Evolutionary conservation across 2,797 vertebrate species (phyloP).

Genomic region (Cercopithecus diana): DNA sequence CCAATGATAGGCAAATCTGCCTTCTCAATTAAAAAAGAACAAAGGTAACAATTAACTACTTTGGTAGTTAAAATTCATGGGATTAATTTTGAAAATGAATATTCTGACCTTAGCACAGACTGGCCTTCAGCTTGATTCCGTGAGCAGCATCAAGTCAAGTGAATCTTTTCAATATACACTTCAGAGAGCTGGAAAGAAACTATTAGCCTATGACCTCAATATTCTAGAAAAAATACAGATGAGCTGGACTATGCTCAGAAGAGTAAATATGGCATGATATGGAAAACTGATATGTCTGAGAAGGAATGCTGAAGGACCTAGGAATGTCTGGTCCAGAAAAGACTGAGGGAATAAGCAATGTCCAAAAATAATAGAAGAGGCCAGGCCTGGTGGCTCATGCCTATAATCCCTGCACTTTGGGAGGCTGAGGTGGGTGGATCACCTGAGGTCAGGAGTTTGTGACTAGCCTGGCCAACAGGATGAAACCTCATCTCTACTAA

Average conservation of each 20-base stretch:
- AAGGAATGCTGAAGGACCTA: neutral
- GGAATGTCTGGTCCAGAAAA: neutral
- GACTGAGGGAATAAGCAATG: neutral
- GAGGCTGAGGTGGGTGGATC: neutral
- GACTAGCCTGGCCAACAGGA: neutral
- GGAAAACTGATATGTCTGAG: neutral
- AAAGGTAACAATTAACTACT: neutral
- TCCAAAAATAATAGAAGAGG: neutral
- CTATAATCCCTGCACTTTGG: neutral
- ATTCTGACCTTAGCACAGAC: neutral
- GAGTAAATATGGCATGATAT: neutral
- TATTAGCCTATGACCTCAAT: neutral
- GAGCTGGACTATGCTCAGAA: neutral
- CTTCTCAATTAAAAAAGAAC: constrained; percentile 31
- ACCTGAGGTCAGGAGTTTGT: neutral
- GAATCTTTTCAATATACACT: neutral
- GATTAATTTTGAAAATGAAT: neutral
- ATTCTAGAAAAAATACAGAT: neutral
- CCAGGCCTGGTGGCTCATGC: neutral
- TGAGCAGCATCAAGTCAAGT: neutral
- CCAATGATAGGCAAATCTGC: neutral
- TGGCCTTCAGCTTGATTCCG: neutral
- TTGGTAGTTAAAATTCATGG: neutral
- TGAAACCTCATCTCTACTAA: neutral
- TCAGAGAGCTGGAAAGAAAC: neutral